Evolutionary conservation across 2,797 vertebrate genomes (phyloP).

Genomic region (Notamacropus eugenii): DNA sequence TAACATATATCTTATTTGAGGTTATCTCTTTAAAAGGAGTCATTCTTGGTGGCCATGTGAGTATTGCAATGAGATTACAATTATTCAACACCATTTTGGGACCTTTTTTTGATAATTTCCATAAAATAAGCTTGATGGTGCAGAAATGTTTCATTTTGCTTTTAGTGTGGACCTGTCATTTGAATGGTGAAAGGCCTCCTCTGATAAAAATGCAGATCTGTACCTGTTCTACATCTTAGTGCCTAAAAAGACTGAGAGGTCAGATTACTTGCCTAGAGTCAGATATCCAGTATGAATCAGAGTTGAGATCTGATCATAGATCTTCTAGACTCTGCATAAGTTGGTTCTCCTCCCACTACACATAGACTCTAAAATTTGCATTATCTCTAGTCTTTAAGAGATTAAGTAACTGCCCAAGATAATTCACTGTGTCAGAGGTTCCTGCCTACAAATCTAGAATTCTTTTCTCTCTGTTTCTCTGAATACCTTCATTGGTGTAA

Average conservation of each 20-base stretch:
- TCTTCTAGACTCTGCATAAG: not conserved
- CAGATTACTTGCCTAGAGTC: not conserved
- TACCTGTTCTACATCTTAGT: not conserved
- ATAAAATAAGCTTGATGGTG: not conserved
- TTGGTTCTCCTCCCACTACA: not conserved
- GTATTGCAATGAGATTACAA: not conserved
- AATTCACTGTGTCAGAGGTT: not conserved
- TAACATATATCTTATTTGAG: not conserved
- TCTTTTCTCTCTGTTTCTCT: not conserved
- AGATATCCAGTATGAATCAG: not conserved
- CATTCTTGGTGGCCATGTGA: not conserved
- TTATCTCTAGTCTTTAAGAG: not conserved
- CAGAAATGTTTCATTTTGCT: not conserved
- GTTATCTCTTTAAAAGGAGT: not conserved
- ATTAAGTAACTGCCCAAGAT: not conserved
- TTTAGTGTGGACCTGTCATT: not conserved
- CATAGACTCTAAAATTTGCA: not conserved
- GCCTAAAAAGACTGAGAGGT: not conserved
- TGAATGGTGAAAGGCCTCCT: not conserved
- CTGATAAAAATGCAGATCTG: not conserved
- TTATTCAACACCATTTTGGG: not conserved
- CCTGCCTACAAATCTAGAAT: not conserved
- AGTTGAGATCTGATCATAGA: not conserved
- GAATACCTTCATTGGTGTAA: not conserved
- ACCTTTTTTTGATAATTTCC: not conserved